A percentile compares a stretch with the other conserved stretches of the same genome.
Conservation (phyloP, 2,113 vertebrate genomes). For the Ceyx melanurus region DNA sequence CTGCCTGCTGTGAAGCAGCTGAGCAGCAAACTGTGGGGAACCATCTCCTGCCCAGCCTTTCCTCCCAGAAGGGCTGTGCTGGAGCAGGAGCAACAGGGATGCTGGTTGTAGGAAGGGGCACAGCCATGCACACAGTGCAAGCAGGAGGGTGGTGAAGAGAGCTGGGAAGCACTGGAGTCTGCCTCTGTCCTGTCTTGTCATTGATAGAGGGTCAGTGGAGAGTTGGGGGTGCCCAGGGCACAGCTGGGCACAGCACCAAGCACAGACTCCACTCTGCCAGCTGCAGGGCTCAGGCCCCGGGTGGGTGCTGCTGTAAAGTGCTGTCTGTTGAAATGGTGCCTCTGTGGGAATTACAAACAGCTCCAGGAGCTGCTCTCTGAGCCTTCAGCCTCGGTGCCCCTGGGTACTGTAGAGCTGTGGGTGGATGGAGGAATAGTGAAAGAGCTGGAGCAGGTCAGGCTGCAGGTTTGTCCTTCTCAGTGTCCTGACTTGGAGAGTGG, state of each 20-base stretch:
- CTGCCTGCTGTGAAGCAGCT: not conserved
- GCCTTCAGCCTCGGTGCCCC: not conserved
- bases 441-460: not conserved
- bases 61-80: not conserved
- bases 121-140: too few species aligned
- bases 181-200: not conserved
- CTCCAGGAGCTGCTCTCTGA: not conserved
- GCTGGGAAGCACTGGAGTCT: not conserved
- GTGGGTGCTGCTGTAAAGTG: too few species aligned
- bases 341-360: not conserved
- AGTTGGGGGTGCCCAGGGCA: too few species aligned
- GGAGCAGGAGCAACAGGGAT: not conserved
- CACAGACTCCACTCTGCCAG: too few species aligned
- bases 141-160: not conserved
- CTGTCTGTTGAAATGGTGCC: too few species aligned
- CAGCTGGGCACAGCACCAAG: too few species aligned
- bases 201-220: not conserved
- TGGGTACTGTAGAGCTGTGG: accelerated
- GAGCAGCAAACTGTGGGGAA: not conserved
- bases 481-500: not conserved
- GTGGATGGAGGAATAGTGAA: accelerated
- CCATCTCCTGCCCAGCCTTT: not conserved
- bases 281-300: too few species aligned
- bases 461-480: accelerated
- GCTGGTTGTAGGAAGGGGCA: not conserved